A percentile compares a stretch with the other conserved stretches of the same genome.
phyloP scores from a whole-genome alignment of 2,888 invertebrate species.

The Leuctra nigra region DNA sequence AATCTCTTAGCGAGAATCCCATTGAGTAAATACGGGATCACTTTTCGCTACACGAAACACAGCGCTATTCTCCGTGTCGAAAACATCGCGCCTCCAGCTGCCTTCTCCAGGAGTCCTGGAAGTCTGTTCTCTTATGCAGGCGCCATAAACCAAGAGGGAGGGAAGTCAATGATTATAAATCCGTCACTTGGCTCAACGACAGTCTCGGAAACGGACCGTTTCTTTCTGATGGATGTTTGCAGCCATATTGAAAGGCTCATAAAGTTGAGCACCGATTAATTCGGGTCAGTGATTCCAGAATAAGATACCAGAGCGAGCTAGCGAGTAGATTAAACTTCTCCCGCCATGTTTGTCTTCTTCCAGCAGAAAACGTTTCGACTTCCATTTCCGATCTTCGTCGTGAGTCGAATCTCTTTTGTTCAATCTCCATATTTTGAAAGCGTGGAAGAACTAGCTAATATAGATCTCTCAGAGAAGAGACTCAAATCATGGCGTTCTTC shows the following conservation, averaged over 20 bases:
- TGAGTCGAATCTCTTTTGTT: slow-evolving; percentile 12
- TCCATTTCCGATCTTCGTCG: slow-evolving; percentile 14
- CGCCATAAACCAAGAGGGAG: too few relatives aligned
- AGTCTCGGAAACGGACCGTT: too few relatives aligned
- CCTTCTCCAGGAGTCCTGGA: too few relatives aligned
- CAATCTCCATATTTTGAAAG: slow-evolving; percentile 16
- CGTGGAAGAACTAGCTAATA: not conserved
- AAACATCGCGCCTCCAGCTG: too few relatives aligned
- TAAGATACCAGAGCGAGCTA: slow-evolving; percentile 22
- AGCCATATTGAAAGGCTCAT: slow-evolving; percentile 13
- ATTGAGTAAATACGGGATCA: too few relatives aligned
- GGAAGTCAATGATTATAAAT: too few relatives aligned
- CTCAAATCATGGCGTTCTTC: not conserved
- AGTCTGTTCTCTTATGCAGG: too few relatives aligned
- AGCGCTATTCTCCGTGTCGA: too few relatives aligned
- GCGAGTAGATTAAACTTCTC: slow-evolving; percentile 13
- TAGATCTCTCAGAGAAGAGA: not conserved
- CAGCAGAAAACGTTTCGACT: slow-evolving; percentile 7
- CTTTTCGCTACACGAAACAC: too few relatives aligned
- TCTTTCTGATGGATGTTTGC: slow-evolving; percentile 4
- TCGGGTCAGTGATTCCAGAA: slow-evolving; percentile 25
- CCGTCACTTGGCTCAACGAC: too few relatives aligned
- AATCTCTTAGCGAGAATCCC: too few relatives aligned
- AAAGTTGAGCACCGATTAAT: slow-evolving; percentile 7
- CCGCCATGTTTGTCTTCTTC: slow-evolving; percentile 17